These are phyloP conservation scores for Pitta sordida DNA, from an alignment of 2,113 vertebrate genomes.

Conservation along the genomic window DNA sequence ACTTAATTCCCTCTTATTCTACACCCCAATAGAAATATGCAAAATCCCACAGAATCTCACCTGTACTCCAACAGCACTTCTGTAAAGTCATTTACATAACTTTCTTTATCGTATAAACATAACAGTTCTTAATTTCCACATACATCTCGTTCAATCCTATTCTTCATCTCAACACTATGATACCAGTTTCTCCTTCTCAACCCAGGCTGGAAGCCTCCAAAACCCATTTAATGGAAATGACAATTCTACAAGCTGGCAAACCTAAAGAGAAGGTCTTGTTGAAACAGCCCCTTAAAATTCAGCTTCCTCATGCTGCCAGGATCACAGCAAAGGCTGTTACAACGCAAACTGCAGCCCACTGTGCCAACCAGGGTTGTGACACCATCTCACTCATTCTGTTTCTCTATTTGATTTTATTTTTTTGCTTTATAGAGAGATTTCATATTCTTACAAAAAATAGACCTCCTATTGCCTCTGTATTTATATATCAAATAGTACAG, in stretches of 20 bases:
- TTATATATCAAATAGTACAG: neutral
- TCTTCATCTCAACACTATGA: neutral
- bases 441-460: neutral
- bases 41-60: neutral
- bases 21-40: neutral
- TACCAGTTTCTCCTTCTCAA: neutral
- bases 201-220: neutral
- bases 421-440: neutral
- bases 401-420: neutral
- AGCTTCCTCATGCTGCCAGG: neutral
- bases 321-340: neutral
- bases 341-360: neutral
- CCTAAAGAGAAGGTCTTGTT: rapidly evolving
- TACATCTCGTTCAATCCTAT: neutral
- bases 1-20: neutral
- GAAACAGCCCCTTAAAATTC: neutral
- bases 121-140: neutral
- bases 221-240: neutral
- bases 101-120: neutral
- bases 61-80: rapidly evolving
- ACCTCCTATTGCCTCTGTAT: neutral
- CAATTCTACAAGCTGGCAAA: neutral
- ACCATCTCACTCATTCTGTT: neutral
- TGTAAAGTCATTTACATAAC: neutral
- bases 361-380: neutral